A percentile compares a stretch with the other conserved stretches of the same genome.
Conservation (phyloP, 1,140 invertebrate species). For the Cotesia chilonis region DNA sequence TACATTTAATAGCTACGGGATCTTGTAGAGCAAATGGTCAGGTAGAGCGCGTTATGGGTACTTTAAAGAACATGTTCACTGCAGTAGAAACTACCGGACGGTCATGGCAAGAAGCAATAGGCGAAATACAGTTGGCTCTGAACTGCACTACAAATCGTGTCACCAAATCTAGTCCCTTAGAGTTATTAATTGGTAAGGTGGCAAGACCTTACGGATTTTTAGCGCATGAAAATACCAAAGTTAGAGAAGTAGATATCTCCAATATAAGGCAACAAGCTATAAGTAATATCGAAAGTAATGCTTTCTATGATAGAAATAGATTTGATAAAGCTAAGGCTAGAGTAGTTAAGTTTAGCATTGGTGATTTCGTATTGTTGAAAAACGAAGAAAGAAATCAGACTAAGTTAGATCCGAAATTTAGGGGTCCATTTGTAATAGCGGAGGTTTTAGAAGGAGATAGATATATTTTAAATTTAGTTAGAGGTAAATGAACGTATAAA, state of each 20-base stretch:
- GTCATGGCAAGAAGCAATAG: slow-evolving; percentile 17
- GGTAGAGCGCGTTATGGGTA: slow-evolving; percentile 51
- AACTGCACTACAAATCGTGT: slow-evolving; percentile 20
- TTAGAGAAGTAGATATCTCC: slow-evolving; percentile 7
- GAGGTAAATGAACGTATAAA: too few species aligned
- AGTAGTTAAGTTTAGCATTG: too few species aligned
- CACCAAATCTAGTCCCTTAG: slow-evolving; percentile 26
- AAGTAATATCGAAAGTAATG: too few species aligned
- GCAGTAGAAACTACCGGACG: slow-evolving; percentile 42
- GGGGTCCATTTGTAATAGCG: too few species aligned
- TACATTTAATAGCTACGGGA: slow-evolving; percentile 34
- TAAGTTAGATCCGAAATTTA: too few species aligned
- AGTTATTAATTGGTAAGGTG: slow-evolving; percentile 14
- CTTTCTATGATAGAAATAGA: too few species aligned
- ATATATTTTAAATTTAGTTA: too few species aligned
- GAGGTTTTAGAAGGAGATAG: too few species aligned
- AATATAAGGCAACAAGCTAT: not conserved
- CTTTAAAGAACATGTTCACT: slow-evolving; percentile 48
- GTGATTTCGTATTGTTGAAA: too few species aligned
- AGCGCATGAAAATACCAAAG: not conserved
- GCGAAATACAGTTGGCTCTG: slow-evolving; percentile 15
- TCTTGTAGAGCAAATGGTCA: slow-evolving; percentile 34
- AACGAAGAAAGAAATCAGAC: too few species aligned
- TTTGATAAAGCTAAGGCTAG: too few species aligned
- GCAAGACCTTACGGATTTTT: not conserved